These are phyloP conservation scores for Neelides sp. DNA, from an alignment of 1,140 invertebrate species.

Conservation along the genomic window DNA sequence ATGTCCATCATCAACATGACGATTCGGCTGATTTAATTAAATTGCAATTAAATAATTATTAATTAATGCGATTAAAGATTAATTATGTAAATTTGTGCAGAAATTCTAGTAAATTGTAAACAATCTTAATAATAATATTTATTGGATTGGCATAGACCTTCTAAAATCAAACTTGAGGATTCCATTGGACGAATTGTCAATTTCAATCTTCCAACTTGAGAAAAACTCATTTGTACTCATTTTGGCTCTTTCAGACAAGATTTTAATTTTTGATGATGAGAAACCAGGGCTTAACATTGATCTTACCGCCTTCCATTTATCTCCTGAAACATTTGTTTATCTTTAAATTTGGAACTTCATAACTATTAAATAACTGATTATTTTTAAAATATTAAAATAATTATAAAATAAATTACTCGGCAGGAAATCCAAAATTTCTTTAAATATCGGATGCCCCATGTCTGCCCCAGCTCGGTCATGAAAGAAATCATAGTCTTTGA, in stretches of 20 bases:
- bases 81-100: background rate
- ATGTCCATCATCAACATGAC: too few species aligned
- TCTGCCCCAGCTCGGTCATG: slow-evolving; percentile 33
- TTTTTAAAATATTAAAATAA: background rate
- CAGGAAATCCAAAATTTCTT: slow-evolving; percentile 16
- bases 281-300: slow-evolving; percentile 12
- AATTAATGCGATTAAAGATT: too few species aligned
- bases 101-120: slow-evolving; percentile 8
- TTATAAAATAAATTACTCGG: slow-evolving; percentile 16
- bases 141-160: background rate
- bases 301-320: slow-evolving; percentile 31
- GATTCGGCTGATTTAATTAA: too few species aligned
- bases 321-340: slow-evolving; percentile 42
- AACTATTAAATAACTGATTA: background rate
- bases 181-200: background rate
- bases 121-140: background rate
- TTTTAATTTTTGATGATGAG: slow-evolving; percentile 16
- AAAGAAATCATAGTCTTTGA: slow-evolving; percentile 45
- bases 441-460: slow-evolving; percentile 14
- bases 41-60: too few species aligned
- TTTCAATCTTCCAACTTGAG: background rate
- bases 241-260: slow-evolving; percentile 12
- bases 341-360: slow-evolving; percentile 33
- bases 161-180: slow-evolving; percentile 1
- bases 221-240: slow-evolving; percentile 13